Percentiles rank a stretch among this genome's conserved stretches.
Evolutionary conservation across 2,113 vertebrate species (phyloP).

Genomic region (Dicerorhinus sumatrensis): DNA sequence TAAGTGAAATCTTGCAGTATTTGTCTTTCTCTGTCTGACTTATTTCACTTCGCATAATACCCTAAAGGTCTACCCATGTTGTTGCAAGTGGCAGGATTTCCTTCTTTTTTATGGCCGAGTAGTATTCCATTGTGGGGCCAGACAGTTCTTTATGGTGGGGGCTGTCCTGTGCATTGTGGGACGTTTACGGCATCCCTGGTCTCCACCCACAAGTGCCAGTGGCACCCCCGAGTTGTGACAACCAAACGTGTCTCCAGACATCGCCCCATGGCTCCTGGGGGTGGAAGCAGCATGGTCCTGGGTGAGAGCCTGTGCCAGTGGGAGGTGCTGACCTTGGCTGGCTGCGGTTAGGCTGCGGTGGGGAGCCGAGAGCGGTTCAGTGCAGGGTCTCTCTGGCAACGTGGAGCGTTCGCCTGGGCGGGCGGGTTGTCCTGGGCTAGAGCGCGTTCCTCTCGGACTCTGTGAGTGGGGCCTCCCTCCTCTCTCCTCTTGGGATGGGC

Average conservation of each 20-base stretch:
- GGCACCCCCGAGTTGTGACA: not conserved
- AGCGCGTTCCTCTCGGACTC: fast-evolving
- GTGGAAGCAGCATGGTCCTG: fast-evolving
- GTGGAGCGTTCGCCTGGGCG: fast-evolving
- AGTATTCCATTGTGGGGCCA: fast-evolving
- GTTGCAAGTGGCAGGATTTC: not conserved
- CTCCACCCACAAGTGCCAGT: not conserved
- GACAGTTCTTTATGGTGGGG: too few relatives aligned
- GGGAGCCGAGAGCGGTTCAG: fast-evolving
- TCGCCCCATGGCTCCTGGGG: not conserved
- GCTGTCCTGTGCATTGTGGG: fast-evolving
- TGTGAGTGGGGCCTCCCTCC: too few relatives aligned
- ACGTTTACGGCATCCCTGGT: fast-evolving
- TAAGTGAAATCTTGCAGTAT: fast-evolving
- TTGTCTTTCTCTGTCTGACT: not conserved
- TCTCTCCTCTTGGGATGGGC: not conserved
- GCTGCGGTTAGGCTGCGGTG: not conserved
- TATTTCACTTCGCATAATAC: fast-evolving
- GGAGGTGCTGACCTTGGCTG: fast-evolving
- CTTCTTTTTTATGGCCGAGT: not conserved
- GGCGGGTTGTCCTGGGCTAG: too few relatives aligned
- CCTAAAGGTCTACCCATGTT: too few relatives aligned
- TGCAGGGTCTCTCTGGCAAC: not conserved
- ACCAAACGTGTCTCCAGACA: fast-evolving
- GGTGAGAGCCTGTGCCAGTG: not conserved